These are phyloP conservation scores for Cheilosia vernalis DNA, from an alignment of 2,888 invertebrate genomes.

Conservation along the genomic window DNA sequence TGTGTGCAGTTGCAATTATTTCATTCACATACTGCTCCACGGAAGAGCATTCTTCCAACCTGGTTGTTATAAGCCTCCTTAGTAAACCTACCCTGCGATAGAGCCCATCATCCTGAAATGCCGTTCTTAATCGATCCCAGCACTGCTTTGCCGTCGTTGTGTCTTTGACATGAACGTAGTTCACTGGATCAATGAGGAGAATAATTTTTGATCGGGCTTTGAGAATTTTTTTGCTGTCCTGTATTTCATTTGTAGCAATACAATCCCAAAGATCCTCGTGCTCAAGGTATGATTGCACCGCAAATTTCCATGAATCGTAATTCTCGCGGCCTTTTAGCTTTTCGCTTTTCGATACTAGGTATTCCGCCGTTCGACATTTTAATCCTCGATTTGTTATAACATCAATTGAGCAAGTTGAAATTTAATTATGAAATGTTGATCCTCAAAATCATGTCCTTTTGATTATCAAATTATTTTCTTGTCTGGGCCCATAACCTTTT, in stretches of 20 bases:
- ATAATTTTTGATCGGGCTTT: conserved; percentile 45
- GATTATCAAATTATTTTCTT: too few relatives aligned
- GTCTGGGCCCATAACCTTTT: too few relatives aligned
- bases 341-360: conserved; percentile 18
- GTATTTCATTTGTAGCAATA: neutral
- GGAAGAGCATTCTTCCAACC: conserved; percentile 70
- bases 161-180: conserved; percentile 76
- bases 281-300: conserved; percentile 27
- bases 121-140: conserved; percentile 76
- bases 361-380: neutral
- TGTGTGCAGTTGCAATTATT: conserved; percentile 77
- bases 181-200: conserved; percentile 66
- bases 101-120: conserved; percentile 78
- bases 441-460: too few relatives aligned
- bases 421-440: too few relatives aligned
- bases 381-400: neutral
- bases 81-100: conserved; percentile 77
- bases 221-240: conserved; percentile 9
- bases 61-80: conserved; percentile 62
- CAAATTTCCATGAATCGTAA: conserved; percentile 58
- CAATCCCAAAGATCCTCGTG: conserved; percentile 61
- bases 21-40: conserved; percentile 78
- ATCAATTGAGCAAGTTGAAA: too few relatives aligned
- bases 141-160: conserved; percentile 60
- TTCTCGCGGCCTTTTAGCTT: conserved; percentile 43